phyloP scores from a whole-genome alignment of 2,113 vertebrate genomes.

The Mungos mungo region DNA sequence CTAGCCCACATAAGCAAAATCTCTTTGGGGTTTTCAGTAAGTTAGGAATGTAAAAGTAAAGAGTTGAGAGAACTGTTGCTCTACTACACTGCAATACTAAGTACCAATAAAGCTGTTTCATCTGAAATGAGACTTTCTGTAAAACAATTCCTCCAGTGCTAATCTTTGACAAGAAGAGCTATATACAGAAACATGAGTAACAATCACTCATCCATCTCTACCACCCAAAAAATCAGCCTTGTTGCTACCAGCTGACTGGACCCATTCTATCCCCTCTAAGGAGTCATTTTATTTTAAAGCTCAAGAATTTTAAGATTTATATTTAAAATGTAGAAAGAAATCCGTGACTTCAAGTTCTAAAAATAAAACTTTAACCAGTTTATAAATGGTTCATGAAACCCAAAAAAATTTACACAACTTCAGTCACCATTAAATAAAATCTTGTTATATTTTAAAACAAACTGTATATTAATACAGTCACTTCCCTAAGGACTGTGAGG shows the following conservation, averaged over 20 bases:
- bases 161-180: background rate
- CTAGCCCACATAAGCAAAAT: background rate
- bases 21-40: background rate
- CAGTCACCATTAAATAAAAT: background rate
- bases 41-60: constrained; percentile 1
- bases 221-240: background rate
- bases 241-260: background rate
- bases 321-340: background rate
- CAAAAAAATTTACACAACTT: background rate
- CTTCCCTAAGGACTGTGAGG: background rate
- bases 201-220: background rate
- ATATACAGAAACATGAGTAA: background rate
- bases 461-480: background rate
- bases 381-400: background rate
- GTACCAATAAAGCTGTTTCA: background rate
- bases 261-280: background rate
- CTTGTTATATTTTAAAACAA: background rate
- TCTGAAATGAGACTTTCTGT: background rate
- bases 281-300: background rate
- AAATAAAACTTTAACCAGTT: background rate
- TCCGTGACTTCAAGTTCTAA: background rate
- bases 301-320: background rate
- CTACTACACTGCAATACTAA: background rate
- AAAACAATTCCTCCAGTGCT: background rate
- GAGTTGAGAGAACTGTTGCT: background rate